Conservation (phyloP, 2,888 invertebrate genomes). For the Drosophila melanosoma region DNA sequence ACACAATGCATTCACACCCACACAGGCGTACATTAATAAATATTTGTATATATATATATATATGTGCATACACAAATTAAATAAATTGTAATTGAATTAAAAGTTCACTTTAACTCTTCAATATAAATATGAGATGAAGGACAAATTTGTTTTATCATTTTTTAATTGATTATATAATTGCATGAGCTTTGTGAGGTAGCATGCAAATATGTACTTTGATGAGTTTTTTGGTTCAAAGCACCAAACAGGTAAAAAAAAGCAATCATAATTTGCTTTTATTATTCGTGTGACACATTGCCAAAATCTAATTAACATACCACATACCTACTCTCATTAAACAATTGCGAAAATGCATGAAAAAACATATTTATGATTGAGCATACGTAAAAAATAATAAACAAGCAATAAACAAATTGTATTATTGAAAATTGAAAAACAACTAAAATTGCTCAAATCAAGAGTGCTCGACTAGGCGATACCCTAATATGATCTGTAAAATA, state of each 20-base stretch:
- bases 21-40: background rate
- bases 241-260: background rate
- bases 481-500: background rate
- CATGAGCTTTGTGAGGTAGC: background rate
- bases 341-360: background rate
- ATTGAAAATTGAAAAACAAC: background rate
- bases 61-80: background rate
- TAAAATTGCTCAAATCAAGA: background rate
- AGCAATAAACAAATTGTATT: background rate
- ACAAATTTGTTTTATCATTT: background rate
- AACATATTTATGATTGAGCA: background rate
- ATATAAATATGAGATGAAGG: background rate
- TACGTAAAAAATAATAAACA: background rate
- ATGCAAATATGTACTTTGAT: background rate
- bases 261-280: background rate
- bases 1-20: background rate
- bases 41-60: background rate
- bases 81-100: constrained; percentile 1
- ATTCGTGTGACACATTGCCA: background rate
- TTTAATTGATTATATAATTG: constrained; percentile 7
- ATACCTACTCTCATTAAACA: background rate
- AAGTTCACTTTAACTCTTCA: background rate
- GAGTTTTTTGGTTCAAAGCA: background rate
- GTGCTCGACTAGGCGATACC: background rate
- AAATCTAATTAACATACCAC: background rate